Base-by-base conservation (phyloP, 2,113 vertebrate species). In the Hemichromis elongatus region DNA sequence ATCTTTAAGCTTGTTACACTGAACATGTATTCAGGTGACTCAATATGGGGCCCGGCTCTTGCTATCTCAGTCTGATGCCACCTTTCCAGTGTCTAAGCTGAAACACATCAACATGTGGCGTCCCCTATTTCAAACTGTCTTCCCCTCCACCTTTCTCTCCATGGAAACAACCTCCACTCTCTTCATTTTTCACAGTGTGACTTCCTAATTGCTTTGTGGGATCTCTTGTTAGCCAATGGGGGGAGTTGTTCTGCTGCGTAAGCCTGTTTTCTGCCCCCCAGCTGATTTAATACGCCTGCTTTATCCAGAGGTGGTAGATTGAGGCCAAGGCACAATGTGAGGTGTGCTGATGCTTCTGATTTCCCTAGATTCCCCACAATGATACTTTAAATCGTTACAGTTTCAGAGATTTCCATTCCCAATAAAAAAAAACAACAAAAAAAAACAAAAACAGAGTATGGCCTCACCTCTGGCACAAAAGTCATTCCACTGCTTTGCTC, bases 261-360 rank as follows among this genome's bases (percentile, higher is more conserved):
- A 91, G 87, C 80, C 79, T 56, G 53, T 88, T 82, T 83, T 26
- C 52, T 59, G 14, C 35, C 50, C 42, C 57, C 50, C 28, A 85
- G 63, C 82, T 87, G 85, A 83, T 84, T 89, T 83, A 80, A 80
- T 83, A 83, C 13, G 6, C 26, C 47, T 73, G 56, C 84, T 86
- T 77, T 81, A 85, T 87, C 79, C 77, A 80, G 78, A 85, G 84
- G 80, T 42, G 9, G 79, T 70, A 75, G 37, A 89, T 88, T 86
- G 84, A 83, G 61, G 84, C 78, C 73, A 63, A 33, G 70, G 77
- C 78, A 54, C 82, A 63, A 55, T 26, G 56, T 85, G 89, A 40
- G 42, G 81, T 85, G 77, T 85, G 55, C 84, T 68, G 86, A 91
- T 88, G 79, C 70, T 70, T 85, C 84, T 89, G 90, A 93, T 94